Evolutionary conservation across 2,888 invertebrate species (phyloP).

Genomic region (Euclidia mi): DNA sequence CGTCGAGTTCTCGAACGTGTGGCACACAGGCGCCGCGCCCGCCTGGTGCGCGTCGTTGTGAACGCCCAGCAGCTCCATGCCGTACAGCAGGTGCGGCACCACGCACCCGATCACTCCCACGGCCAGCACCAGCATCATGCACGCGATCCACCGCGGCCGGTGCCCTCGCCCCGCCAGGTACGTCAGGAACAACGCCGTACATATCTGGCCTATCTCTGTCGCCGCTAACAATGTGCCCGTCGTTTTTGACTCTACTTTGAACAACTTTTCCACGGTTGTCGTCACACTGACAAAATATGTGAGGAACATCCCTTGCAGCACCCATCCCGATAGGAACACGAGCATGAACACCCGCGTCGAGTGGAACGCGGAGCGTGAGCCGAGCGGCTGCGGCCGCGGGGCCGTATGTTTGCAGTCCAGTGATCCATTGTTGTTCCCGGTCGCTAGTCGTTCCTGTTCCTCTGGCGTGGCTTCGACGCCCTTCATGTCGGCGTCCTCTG

Average conservation of each 20-base stretch:
- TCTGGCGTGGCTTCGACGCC: slow-evolving; percentile 87
- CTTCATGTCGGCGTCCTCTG: slow-evolving; percentile 84
- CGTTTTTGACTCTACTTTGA: slow-evolving; percentile 97
- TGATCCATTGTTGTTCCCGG: slow-evolving; percentile 92
- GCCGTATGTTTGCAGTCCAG: slow-evolving; percentile 94
- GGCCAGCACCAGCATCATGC: slow-evolving; percentile 97
- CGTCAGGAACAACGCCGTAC: slow-evolving; percentile 96
- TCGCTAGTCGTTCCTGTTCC: slow-evolving; percentile 85
- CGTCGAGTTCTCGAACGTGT: slow-evolving; percentile 65
- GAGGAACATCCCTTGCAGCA: slow-evolving; percentile 97
- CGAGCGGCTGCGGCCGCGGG: slow-evolving; percentile 77
- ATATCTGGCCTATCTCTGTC: slow-evolving; percentile 98
- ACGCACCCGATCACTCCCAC: slow-evolving; percentile 96
- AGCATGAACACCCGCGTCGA: slow-evolving; percentile 97
- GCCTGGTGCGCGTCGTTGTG: slow-evolving; percentile 76
- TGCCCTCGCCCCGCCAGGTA: slow-evolving; percentile 98
- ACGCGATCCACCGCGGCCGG: slow-evolving; percentile 97
- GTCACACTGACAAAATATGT: slow-evolving; percentile 98
- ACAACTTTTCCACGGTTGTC: slow-evolving; percentile 97
- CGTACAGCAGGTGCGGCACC: slow-evolving; percentile 96
- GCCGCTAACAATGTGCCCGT: slow-evolving; percentile 97
- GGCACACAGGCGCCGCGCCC: slow-evolving; percentile 78
- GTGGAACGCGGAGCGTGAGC: slow-evolving; percentile 92
- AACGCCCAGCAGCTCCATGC: slow-evolving; percentile 91
- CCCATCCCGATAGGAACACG: slow-evolving; percentile 96